Base-by-base conservation (phyloP, 2,113 vertebrate genomes). In the Caloenas nicobarica region DNA sequence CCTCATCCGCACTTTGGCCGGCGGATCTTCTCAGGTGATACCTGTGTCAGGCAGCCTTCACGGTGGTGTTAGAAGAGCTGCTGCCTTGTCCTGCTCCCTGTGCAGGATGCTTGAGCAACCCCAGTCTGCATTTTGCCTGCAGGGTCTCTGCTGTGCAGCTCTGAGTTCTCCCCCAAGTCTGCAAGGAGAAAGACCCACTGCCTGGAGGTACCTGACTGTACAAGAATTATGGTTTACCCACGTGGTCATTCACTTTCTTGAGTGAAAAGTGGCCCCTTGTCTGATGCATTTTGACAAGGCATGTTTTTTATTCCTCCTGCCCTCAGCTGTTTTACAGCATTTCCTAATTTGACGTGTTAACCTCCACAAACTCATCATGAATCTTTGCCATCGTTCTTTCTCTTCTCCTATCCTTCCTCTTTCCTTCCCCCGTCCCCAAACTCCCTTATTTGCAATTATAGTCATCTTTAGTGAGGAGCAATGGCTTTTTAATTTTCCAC, bases 401-500 rank as follows among this genome's bases (percentile, higher is more conserved):
- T 77, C 57, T 84, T 44, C n/a, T 28, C 12, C 22, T 61, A 13
- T 42, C 33, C 29, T 62, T 85, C 57, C 33, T 69, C 33, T 76
- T 72, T 81, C n/a, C 77, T 18, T 78, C 62, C 72, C 50, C 40
- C 38, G 58, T 9, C 57, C 71, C 73, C 84, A 87, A 68, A 82
- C n/a, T 95, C 93, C 84, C 88, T 76, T 42, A 44, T 76, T 94
- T 95, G 86, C 95, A 79, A 73, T 96, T 91, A 82, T 17, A 91
- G 60, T 57, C 38, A 72, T 44, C 65, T 91, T 92, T 40, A 91
- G 61, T 18, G 56, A 87, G 87, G 80, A 95, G 83, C 69, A 94
- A 93, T 77, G 82, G 68, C 56, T 96, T 96, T 95, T 95, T 93
- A 95, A 97, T 96, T 95, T 93, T 83, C 85, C 73, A 79, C 66